Evolutionary conservation across 1,140 invertebrate species (phyloP), one percentile per base, ranked within the genome.

Genomic region (Sitobion miscanthi): DNA sequence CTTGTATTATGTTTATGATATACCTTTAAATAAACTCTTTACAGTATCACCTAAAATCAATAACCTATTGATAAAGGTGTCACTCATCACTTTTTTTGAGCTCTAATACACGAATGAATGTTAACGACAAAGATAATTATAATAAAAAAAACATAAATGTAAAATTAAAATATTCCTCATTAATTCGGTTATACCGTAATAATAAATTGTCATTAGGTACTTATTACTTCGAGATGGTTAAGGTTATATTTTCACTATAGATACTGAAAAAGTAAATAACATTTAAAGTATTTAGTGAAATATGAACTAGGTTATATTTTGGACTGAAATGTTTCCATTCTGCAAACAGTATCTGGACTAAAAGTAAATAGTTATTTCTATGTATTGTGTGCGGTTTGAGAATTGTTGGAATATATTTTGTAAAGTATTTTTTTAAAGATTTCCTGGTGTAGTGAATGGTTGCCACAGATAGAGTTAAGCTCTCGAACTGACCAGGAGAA

Each of bases 401-500:
- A 35, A 54, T 23, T 42, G 2, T 89, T 9, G 21, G 21, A 89
- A 89, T 89, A 57, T 77, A 77, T 77, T 89, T 57, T 57, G 35
- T 89, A 89, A 89, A 89, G 86, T 52, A 89, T 54, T 88, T 35
- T 35, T 35, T 54, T 2, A 23, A 89, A 57, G 35, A 54, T 57
- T 57, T 57, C 52, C 23, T 7, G 47, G 23, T 23, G n/a, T 57
- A 89, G n/a, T 89, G 52, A 54, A 89, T 89, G 88, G 88, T 89
- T 6, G 21, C 88, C 3, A 57, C 35, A 89, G 88, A 89, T 89
- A 89, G 35, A 54, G 88, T 89, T 89, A 89, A 89, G 88, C 88
- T 35, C 52, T 38, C 8, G 11, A 57, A 38, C 88, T 57, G 52
- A 42, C 35, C 35, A 38, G 9, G 49, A 57, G 21, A 57, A 30